These are phyloP conservation scores for Thaleichthys pacificus DNA, from an alignment of 2,797 vertebrate genomes.

Conservation along the genomic window DNA sequence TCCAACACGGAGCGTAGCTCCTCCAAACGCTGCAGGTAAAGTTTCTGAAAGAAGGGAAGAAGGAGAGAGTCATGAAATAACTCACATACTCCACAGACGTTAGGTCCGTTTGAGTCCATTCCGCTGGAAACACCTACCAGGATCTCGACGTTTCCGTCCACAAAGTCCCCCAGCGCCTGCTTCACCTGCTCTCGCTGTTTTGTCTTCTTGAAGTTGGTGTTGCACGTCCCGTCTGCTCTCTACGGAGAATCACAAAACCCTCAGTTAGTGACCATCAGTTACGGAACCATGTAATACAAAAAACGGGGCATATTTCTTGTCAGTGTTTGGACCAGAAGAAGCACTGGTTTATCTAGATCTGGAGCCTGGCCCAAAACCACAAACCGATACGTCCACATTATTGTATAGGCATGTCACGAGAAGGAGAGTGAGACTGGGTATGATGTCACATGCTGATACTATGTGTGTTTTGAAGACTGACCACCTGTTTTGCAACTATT, in stretches of 20 bases:
- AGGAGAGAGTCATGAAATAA: neutral
- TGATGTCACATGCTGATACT: neutral
- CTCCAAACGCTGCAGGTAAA: conserved; percentile 75
- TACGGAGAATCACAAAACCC: conserved; percentile 31
- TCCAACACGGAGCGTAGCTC: conserved; percentile 79
- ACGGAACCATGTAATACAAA: too few relatives aligned
- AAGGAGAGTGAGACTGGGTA: too few relatives aligned
- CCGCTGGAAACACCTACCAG: conserved; percentile 62
- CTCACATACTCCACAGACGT: neutral
- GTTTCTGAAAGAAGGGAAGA: conserved; percentile 64
- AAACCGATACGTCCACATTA: neutral
- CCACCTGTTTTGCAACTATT: neutral
- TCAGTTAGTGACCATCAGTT: neutral
- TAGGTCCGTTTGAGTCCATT: too few relatives aligned
- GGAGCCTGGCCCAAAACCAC: neutral
- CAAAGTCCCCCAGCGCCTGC: conserved; percentile 76
- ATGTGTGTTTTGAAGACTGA: neutral
- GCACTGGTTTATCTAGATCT: too few relatives aligned
- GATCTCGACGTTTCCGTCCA: conserved; percentile 69
- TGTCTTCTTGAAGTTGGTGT: conserved; percentile 82
- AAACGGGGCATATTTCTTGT: too few relatives aligned
- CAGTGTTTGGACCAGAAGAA: too few relatives aligned
- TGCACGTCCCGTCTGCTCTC: conserved; percentile 80
- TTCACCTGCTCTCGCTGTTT: conserved; percentile 77
- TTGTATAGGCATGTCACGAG: too few relatives aligned